Conservation (phyloP, 2,797 vertebrate species). For the Hydrocynus forskahlii region DNA sequence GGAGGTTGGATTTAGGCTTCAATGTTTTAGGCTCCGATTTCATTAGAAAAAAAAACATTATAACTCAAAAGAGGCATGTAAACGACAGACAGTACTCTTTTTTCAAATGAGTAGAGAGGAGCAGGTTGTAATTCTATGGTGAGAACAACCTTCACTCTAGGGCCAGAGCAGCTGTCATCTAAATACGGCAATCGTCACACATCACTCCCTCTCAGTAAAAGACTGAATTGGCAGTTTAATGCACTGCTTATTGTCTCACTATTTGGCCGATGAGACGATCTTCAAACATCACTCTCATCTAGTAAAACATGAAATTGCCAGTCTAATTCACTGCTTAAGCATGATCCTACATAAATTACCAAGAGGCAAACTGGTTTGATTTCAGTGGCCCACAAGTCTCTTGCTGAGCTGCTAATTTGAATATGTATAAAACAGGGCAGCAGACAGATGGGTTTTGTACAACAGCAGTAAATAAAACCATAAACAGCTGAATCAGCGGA, state of each 20-base stretch:
- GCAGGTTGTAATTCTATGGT: background rate
- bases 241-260: slow-evolving; percentile 2
- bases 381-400: slow-evolving; percentile 43
- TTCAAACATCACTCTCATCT: slow-evolving; percentile 17
- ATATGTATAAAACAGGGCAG: slow-evolving; percentile 61
- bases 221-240: slow-evolving; percentile 18
- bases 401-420: slow-evolving; percentile 55
- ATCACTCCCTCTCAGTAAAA: slow-evolving; percentile 1
- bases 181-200: slow-evolving; percentile 12
- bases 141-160: slow-evolving; percentile 6
- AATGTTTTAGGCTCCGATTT: background rate
- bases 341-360: slow-evolving; percentile 47
- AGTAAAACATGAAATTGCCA: slow-evolving; percentile 28
- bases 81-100: background rate
- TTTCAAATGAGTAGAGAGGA: background rate
- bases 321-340: slow-evolving; percentile 3
- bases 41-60: background rate
- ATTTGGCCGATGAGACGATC: slow-evolving; percentile 27
- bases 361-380: slow-evolving; percentile 41
- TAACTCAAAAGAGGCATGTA: background rate
- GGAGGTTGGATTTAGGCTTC: background rate
- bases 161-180: background rate
- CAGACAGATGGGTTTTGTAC: slow-evolving; percentile 62
- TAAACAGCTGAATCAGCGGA: slow-evolving; percentile 68
- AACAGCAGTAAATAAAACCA: slow-evolving; percentile 66